These are phyloP conservation scores for Actinernus sp. DNA, from an alignment of 92 coral and sea anemone species.

Conservation along the genomic window DNA sequence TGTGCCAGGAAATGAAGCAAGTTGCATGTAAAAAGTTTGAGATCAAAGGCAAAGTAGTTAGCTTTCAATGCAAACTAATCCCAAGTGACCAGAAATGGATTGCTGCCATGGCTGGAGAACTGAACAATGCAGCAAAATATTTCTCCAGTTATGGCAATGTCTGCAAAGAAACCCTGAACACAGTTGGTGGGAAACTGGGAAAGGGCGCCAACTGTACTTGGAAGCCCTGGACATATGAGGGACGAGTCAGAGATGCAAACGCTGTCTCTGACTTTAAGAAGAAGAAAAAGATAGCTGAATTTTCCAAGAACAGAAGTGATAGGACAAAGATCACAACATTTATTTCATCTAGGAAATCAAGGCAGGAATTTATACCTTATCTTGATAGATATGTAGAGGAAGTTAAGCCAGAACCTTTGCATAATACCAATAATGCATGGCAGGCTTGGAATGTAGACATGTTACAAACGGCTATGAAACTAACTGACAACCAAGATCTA, in stretches of 20 bases:
- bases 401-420: slow-evolving; percentile 15
- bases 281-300: not conserved
- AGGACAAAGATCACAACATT: slow-evolving; percentile 19
- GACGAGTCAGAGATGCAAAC: not conserved
- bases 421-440: slow-evolving; percentile 3
- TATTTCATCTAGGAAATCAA: slow-evolving; percentile 15
- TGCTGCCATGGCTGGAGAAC: slow-evolving; percentile 26
- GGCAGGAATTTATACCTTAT: slow-evolving; percentile 14
- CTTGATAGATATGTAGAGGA: slow-evolving; percentile 6
- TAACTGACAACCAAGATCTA: not conserved
- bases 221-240: slow-evolving; percentile 15
- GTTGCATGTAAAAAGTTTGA: too few species aligned
- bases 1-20: too few species aligned
- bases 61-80: slow-evolving; percentile 8
- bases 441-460: slow-evolving; percentile 1
- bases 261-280: slow-evolving; percentile 4
- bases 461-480: slow-evolving; percentile 1
- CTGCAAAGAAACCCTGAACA: not conserved
- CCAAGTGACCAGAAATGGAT: slow-evolving; percentile 28
- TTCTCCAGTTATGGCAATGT: slow-evolving; percentile 21
- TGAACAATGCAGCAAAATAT: slow-evolving; percentile 25
- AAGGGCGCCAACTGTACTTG: slow-evolving; percentile 3
- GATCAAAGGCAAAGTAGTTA: too few species aligned
- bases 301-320: not conserved
- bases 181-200: slow-evolving; percentile 23